These are phyloP conservation scores for Bombus breviceps DNA, from an alignment of 1,140 invertebrate genomes.

Conservation along the genomic window DNA sequence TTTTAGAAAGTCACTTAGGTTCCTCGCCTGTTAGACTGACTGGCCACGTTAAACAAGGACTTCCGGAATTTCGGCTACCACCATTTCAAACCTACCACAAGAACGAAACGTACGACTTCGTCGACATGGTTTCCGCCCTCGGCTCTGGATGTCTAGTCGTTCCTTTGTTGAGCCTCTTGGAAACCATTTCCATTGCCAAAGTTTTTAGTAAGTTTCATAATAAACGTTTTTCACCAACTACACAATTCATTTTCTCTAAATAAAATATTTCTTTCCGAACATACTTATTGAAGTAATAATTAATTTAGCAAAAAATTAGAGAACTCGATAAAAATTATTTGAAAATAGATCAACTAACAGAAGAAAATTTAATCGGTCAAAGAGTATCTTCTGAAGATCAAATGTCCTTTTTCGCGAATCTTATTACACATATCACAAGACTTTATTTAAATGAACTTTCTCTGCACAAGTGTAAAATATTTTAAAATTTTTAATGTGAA, in stretches of 20 bases:
- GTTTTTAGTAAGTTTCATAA: constrained; percentile 86
- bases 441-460: not conserved
- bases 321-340: not conserved
- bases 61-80: constrained; percentile 86
- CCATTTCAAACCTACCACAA: constrained; percentile 85
- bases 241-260: not conserved
- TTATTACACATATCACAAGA: not conserved
- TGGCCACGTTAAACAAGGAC: constrained; percentile 87
- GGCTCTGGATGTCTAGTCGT: constrained; percentile 91
- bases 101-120: constrained; percentile 87
- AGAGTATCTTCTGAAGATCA: not conserved
- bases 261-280: not conserved
- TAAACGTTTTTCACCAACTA: too few species aligned
- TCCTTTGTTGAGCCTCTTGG: constrained; percentile 90
- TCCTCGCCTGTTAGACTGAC: constrained; percentile 87
- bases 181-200: constrained; percentile 92
- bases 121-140: constrained; percentile 87
- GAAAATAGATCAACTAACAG: not conserved
- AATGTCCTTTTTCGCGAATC: not conserved
- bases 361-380: not conserved
- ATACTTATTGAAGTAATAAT: too few species aligned
- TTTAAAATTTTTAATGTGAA: not conserved
- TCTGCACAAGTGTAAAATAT: not conserved
- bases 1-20: constrained; percentile 84
- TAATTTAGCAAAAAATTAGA: too few species aligned